A percentile compares a stretch with the other conserved stretches of the same genome.
Evolutionary conservation across 2,113 vertebrate species (phyloP).

Genomic region (Machaerirhynchus nigripectus): DNA sequence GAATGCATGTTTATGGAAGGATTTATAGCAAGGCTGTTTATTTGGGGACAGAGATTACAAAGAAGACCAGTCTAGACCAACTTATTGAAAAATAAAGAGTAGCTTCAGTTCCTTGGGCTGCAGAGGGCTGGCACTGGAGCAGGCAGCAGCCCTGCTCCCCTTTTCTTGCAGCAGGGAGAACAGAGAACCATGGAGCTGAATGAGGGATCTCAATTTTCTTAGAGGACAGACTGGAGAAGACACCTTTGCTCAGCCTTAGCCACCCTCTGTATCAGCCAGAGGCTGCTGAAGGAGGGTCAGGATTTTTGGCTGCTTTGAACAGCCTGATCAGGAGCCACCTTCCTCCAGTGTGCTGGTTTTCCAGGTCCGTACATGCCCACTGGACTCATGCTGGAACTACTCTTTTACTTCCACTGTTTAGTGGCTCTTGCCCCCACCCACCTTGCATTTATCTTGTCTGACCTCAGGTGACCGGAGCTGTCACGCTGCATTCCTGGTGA

Average conservation of each 20-base stretch:
- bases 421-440: background rate
- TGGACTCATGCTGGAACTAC: background rate
- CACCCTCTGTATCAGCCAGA: no score
- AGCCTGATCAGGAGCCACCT: background rate
- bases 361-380: background rate
- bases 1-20: slow-evolving; percentile 11
- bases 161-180: background rate
- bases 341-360: background rate
- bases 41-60: background rate
- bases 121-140: background rate
- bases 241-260: background rate
- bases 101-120: background rate
- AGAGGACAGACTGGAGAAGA: background rate
- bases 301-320: background rate
- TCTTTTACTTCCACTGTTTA: background rate
- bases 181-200: background rate
- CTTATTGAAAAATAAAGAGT: background rate
- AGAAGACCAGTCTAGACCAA: background rate
- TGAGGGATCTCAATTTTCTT: background rate
- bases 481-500: background rate
- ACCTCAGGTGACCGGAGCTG: slow-evolving; percentile 19
- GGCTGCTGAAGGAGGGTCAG: background rate
- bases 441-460: background rate
- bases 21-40: background rate
- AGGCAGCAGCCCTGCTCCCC: background rate